Percentiles rank a stretch among this genome's conserved stretches.
Conservation (phyloP, 2,888 invertebrate genomes). For the Epsilonema sp. region DNA sequence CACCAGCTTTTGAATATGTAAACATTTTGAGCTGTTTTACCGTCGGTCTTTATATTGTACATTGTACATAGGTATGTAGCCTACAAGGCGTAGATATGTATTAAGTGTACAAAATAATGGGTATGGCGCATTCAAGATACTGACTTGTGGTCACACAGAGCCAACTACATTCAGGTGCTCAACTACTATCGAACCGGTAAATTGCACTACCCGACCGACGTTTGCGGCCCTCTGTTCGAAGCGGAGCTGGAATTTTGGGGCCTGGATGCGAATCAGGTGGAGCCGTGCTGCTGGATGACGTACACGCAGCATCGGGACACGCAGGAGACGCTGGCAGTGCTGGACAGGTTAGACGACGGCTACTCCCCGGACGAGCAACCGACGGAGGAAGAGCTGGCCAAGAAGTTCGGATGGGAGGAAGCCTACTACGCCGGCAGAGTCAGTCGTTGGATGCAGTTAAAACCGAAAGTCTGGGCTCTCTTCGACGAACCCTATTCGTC, state of each 20-base stretch:
- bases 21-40: too few species aligned
- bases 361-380: constrained; percentile 66
- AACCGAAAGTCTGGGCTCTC: constrained; percentile 93
- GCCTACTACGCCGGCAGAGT: constrained; percentile 61
- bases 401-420: constrained; percentile 92
- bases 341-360: constrained; percentile 85
- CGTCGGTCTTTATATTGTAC: too few species aligned
- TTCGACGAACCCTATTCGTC: constrained; percentile 99
- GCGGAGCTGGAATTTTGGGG: constrained; percentile 99
- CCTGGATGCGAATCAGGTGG: constrained; percentile 77
- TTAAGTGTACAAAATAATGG: too few species aligned
- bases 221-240: constrained; percentile 94
- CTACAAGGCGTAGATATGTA: too few species aligned
- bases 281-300: constrained; percentile 36
- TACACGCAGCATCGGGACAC: constrained; percentile 51
- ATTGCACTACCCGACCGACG: constrained; percentile 94
- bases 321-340: constrained; percentile 88
- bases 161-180: constrained; percentile 66
- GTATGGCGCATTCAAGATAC: too few species aligned
- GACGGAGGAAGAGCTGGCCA: constrained; percentile 84
- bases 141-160: too few species aligned
- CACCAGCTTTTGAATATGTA: too few species aligned
- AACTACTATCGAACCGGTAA: constrained; percentile 73
- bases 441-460: constrained; percentile 66
- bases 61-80: too few species aligned